Base-by-base conservation (phyloP, 2,888 invertebrate genomes). In the Ochropleura leucogaster region DNA sequence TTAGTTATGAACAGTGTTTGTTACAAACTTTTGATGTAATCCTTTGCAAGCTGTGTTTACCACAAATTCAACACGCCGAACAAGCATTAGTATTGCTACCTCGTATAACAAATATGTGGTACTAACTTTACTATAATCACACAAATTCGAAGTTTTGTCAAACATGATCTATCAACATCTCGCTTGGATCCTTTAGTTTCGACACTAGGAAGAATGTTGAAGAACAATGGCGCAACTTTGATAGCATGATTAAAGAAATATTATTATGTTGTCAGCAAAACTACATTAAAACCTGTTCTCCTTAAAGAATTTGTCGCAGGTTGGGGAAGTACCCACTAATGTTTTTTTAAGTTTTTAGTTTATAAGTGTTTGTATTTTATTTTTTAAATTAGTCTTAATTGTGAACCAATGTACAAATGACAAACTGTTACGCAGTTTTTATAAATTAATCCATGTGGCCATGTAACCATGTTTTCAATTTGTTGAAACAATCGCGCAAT, bases 91-190 rank as follows among this genome's bases (percentile, higher is more conserved):
- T 18, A 8, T 64, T 42, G 16, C 60, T 16, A 60, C 20, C 72
- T 55, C 60, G 42, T 55, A 59, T 44, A 57, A 57, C 57, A 59
- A 30, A 59, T 59, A 59, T 30, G 4, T 71, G 51, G 59, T 49
- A 62, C 9, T 20, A 57, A 62, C 53, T 78, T 14, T n/a, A 40
- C 53, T 78, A 18, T n/a, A 40, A 63, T 55, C 73, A 66, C 18
- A 40, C 53, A 40, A 68, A 59, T 20, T n/a, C 49, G 14, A 55
- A 79, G 20, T 55, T 79, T 20, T 12, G 30, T 47, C 51, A n/a
- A 51, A 44, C 8, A 59, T 20, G 47, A 68, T 53, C 14, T 59
- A 68, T 80, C 42, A 65, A 53, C 49, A 51, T 72, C 53, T 59
- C 18, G 9, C 6, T 64, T 44, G 4, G 4, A 20, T 20, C 1